Percentiles rank a stretch among this genome's conserved stretches.
phyloP scores from a whole-genome alignment of 2,888 invertebrate genomes.

The Steromphala cineraria region DNA sequence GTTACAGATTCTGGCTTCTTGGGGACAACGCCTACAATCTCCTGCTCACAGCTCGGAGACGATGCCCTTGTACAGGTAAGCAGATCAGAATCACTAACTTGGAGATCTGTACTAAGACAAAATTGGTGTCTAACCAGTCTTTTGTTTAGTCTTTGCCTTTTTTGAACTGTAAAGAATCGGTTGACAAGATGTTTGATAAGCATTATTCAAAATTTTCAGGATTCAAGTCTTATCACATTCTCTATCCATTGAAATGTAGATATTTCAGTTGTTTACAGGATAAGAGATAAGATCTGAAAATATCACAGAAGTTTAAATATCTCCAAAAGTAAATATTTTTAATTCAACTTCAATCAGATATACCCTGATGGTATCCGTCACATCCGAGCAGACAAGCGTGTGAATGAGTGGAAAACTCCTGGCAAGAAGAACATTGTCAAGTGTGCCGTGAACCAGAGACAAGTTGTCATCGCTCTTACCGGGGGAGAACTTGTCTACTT shows the following conservation, averaged over 20 bases:
- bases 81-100: too few relatives aligned
- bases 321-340: too few relatives aligned
- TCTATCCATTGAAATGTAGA: not conserved
- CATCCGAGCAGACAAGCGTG: conserved; percentile 97
- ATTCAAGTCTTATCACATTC: not conserved
- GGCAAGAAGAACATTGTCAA: conserved; percentile 97
- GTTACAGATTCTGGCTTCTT: conserved; percentile 99
- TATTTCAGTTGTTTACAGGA: too few relatives aligned
- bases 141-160: too few relatives aligned
- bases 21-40: conserved; percentile 98
- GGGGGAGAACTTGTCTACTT: conserved; percentile 99
- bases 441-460: conserved; percentile 98
- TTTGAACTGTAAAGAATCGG: not conserved
- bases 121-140: too few relatives aligned
- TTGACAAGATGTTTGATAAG: not conserved
- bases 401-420: conserved; percentile 99
- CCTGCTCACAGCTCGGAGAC: conserved; percentile 97
- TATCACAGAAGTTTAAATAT: too few relatives aligned
- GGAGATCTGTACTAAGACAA: too few relatives aligned
- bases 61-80: conserved; percentile 96
- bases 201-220: not conserved
- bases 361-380: conserved; percentile 99
- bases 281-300: too few relatives aligned
- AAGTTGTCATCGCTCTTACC: conserved; percentile 97
- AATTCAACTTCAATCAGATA: too few relatives aligned